Evolutionary conservation across 1,140 invertebrate genomes (phyloP), one percentile per base, ranked within the genome.

Genomic region (Drosophila micromelanica): DNA sequence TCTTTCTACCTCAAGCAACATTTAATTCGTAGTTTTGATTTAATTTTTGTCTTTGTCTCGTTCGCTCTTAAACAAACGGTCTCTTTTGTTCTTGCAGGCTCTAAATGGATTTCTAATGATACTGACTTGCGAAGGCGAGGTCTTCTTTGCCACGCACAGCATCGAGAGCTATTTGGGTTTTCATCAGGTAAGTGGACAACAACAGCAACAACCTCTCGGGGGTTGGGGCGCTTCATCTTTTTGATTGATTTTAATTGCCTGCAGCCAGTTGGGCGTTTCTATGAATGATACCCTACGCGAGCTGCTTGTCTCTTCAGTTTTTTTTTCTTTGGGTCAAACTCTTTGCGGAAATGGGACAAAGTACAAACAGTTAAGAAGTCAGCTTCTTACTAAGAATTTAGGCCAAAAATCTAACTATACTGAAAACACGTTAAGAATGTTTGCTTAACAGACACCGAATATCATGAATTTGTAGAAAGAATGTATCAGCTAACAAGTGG

Each of bases 151-250:
- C 42, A 99, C 98, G 43, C 97, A 99, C 94, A 99, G 97, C 93
- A 99, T 99, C 92, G 99, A 99, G 94, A 98, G 97, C 93, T 99
- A 99, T 94, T 95, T 99, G 81, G 99, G 99, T 91, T 99, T 99
- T 95, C 98, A 99, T 95, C 99, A 99, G 96, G 98, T 99, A 94
- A 94, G 92, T 92, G 82, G 43, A 54, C 73, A 78, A 43, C 38
- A 61, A 54, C 40, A 52, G 54, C 46, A 27, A 7, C 42, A 20
- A 27, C 57, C 27, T 60, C 35, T 40, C 2, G 17, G 45, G 7
- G 7, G 43, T 20, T 60, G 32, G 23, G 30, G 45, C 32, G 27
- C 30, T 11, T n/a, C 52, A 71, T 65, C 59, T 54, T 76, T 82
- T 73, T 89, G 84, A 87, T 87, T 87, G 79, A 87, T 90, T 86